Evolutionary conservation across 2,797 vertebrate species (phyloP), one percentile per base, ranked within the genome.

Genomic region (Columba guinea): DNA sequence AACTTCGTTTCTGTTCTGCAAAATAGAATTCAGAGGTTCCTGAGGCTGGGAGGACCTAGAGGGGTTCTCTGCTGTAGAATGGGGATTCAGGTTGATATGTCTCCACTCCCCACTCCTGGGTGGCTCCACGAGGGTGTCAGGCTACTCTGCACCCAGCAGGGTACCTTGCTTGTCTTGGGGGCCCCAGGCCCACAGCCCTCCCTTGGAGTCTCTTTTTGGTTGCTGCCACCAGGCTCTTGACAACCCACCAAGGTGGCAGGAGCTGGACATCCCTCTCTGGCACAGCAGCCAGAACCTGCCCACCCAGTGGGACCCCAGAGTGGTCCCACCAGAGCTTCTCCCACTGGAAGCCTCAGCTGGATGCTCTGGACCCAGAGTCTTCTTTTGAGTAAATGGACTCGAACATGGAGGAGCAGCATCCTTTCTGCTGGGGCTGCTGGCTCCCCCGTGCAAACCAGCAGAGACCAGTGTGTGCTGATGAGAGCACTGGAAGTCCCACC

Each of bases 151-250:
- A 0, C 11, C 7, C 27, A 1, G 20, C 56, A 44, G 22, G 35
- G 0, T 9, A 5, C 2, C 1, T 2, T 14, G 5, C 7, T 35
- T 24, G 41, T 52, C 34, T 10, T 1, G 0, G 30, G 32, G 17
- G 16, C 41, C 7, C n/a, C 32, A 39, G 41, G 7, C 21, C 28
- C 30, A 18, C 3, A 13, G 1, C 1, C 10, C 44, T 71, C 7
- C 18, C 39, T 49, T 22, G 9, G 10, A 14, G 26, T 30, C 63
- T 32, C 34, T 19, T 39, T 56, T 37, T 70, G 35, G 20, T 12
- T 65, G 37, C 27, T 48, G 2, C 56, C 17, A 3, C 0, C 3
- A 56, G 46, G 53, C 6, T 68, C 49, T 27, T 22, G n/a, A 19
- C 23, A n/a, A 0, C 12, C 4, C 44, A 37, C 71, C 4, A 3